Evolutionary conservation across 2,888 invertebrate genomes (phyloP), one percentile per base, ranked within the genome.

Genomic region (Metacarcinus magister): DNA sequence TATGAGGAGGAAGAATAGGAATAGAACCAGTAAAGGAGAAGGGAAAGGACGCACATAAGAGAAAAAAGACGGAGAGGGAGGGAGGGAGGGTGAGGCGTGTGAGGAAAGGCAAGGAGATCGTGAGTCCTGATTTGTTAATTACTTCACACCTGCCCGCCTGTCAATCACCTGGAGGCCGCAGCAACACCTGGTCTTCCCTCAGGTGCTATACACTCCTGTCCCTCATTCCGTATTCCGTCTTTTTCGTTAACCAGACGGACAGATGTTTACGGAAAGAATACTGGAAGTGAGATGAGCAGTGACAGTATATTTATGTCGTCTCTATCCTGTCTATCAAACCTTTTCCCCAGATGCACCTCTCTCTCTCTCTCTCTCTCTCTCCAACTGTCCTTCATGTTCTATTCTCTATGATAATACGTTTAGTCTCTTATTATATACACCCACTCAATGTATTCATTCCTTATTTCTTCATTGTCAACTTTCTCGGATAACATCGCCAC

Each of bases 321-420:
- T 46, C 92, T 28, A 28, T 13, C 32, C 48, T n/a, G 48, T 28
- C 92, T 54, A 8, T 92, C 10, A 32, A 8, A 2, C 3, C 43
- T n/a, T 8, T 16, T 39, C 60, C 91, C 44, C 23, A 44, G 67
- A 67, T 10, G 19, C 13, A 23, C 32, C 10, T 19, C 39, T 39
- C 16, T 93, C 39, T 54, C 92, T 67, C 60, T 92, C 92, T 54
- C 46, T 92, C 92, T 28, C 46, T 54, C 23, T 44, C 92, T 28
- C 54, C 16, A 3, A 54, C 10, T 19, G 19, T 2, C 13, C 13
- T 13, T 16, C 48, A 48, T 48, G 48, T 48, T 13, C 7, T 48
- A 10, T 48, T 48, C 48, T 13, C 10, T 48, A 48, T 48, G 10
- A 48, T 48, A 48, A 48, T 48, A 48, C 39, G 39, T 39, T 39